A percentile compares a stretch with the other conserved stretches of the same genome.
phyloP scores from a whole-genome alignment of 2,113 vertebrate species.

The Raja brachyura region DNA sequence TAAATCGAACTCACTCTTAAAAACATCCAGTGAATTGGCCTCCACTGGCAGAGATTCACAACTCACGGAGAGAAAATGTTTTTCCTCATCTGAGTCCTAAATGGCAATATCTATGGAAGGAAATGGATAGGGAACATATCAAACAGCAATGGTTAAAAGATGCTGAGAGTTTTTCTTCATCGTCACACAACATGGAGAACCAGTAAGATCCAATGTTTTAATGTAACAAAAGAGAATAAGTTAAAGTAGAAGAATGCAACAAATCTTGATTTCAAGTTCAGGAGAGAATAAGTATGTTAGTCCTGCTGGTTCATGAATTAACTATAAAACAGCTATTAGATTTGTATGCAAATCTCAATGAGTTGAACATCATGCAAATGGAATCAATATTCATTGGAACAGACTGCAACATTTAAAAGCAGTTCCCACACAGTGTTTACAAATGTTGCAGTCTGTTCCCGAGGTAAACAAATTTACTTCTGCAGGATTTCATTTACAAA shows the following conservation, averaged over 20 bases:
- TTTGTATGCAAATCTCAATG: slow-evolving; percentile 28
- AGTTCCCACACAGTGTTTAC: slow-evolving; percentile 20
- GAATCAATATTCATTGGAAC: slow-evolving; percentile 33
- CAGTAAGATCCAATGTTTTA: slow-evolving; percentile 15
- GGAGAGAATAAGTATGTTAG: background rate
- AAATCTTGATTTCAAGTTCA: background rate
- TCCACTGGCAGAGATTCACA: too few relatives aligned
- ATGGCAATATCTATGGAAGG: too few relatives aligned
- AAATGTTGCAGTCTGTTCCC: slow-evolving; percentile 25
- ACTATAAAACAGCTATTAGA: slow-evolving; percentile 18
- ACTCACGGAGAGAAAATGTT: too few relatives aligned
- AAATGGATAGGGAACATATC: background rate
- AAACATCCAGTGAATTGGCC: too few relatives aligned
- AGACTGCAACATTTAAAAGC: slow-evolving; percentile 26
- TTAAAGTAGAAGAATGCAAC: background rate
- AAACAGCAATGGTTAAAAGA: background rate
- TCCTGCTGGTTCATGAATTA: slow-evolving; percentile 27
- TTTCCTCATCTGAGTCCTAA: too few relatives aligned
- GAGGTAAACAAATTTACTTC: background rate
- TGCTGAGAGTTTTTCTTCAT: background rate
- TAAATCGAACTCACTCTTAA: too few relatives aligned
- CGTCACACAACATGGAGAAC: background rate
- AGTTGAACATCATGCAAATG: background rate
- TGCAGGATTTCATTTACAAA: background rate
- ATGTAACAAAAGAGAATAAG: background rate